Evolutionary conservation across 2,113 vertebrate genomes (phyloP), one percentile per base, ranked within the genome.

Genomic region (Girardinichthys multiradiatus): DNA sequence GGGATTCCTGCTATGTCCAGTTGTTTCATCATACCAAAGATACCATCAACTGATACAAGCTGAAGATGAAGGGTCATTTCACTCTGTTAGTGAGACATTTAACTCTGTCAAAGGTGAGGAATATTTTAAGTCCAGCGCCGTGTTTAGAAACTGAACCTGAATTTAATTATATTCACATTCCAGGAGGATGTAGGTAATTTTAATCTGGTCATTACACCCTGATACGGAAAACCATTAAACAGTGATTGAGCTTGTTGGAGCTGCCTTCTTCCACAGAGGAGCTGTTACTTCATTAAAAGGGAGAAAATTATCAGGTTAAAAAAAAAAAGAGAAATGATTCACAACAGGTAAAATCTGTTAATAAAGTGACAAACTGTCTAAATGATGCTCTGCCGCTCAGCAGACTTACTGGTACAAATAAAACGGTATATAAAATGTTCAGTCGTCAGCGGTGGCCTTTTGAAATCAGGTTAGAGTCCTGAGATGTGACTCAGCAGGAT

Each of bases 401-500:
- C 45, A 21, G 17, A 51, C 7, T 24, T 9, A 8, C 19, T 10
- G 21, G 21, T 24, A 24, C 48, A 54, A n/a, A n/a, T 54, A 54
- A 54, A 54, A 54, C n/a, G 48, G 6, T n/a, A 54, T 2, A 21
- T 6, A 54, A 17, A n/a, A 7, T 31, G 30, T 37, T 42, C 42
- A 21, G 21, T 35, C 1, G 13, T 69, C 74, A 57, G 64, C 1
- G 24, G 45, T 74, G 77, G 48, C 62, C 68, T 78, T 89, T 80
- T 29, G 28, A 82, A 72, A 80, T 31, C 26, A 65, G 72, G 68
- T 76, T 62, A 63, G 24, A 39, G 31, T 59, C 57, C 67, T n/a
- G 69, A 80, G 61, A 80, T 37, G 81, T 76, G 70, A 86, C 76
- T 76, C 71, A 78, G 51, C 77, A 37, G 82, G 74, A 78, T 48